Evolutionary conservation across 2,888 invertebrate genomes (phyloP), one percentile per base, ranked within the genome.

Genomic region (Thereva nobilitata): DNA sequence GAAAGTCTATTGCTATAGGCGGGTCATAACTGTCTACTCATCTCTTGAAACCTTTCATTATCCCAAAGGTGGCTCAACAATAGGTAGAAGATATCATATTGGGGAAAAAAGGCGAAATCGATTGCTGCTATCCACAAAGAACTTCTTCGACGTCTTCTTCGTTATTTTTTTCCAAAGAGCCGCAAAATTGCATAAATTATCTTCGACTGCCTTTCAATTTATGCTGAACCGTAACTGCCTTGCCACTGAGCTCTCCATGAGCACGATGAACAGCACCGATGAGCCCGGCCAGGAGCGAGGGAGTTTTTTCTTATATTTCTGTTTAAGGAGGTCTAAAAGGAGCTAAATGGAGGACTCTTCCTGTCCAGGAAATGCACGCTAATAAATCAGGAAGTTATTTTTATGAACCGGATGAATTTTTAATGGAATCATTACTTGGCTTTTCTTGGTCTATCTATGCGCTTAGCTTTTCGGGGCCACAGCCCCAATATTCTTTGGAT

Each of bases 361-460:
- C 59, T 59, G 59, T 59, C 52, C 63, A 63, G 63, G 63, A 63
- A 63, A 63, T 63, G 63, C 63, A 63, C 42, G 63, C 63, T 63
- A 63, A 63, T 63, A 63, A 63, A 63, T 63, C 63, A 63, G 63
- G 63, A 63, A 63, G 63, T 63, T 41, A 63, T 63, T 63, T 63
- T 63, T 63, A 63, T 63, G 63, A 63, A 63, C 63, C 50, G 63
- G 63, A 63, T 63, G 63, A 63, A 63, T 63, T 63, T 52, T 63
- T 63, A 63, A 63, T 63, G 63, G 42, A 52, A 63, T 63, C 63
- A 63, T 63, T 52, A 63, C 42, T 52, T 63, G 50, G 49, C 59
- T 38, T 59, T 47, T 45, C 56, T 44, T 42, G 59, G 47, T 35
- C 8, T 54, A 37, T 54, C 9, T 50, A 4, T 23, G 23, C 23